Conservation (phyloP, 2,113 vertebrate species). For the Dryoscopus gambensis region DNA sequence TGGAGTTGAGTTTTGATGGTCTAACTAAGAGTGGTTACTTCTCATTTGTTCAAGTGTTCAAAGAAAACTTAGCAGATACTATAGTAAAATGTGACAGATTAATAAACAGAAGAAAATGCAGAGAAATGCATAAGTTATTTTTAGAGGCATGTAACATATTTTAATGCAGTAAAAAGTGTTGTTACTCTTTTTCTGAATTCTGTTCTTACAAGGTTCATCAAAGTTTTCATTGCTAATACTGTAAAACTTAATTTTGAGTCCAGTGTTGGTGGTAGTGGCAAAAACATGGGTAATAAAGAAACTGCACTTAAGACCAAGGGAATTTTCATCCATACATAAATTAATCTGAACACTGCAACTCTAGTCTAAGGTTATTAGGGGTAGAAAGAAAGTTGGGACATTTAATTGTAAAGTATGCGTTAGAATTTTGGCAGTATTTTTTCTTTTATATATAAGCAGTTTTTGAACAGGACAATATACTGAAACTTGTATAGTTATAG, state of each 20-base stretch:
- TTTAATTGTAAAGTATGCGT: constrained; percentile 34
- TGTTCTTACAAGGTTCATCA: not conserved
- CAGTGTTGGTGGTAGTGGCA: not conserved
- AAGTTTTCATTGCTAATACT: not conserved
- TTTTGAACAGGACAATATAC: constrained; percentile 45
- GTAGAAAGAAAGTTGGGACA: not conserved
- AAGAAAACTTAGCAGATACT: not conserved
- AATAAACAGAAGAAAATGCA: constrained; percentile 12
- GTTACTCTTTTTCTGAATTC: constrained; percentile 4
- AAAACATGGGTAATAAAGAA: not conserved
- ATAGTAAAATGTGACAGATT: constrained; percentile 5
- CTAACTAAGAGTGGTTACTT: not conserved
- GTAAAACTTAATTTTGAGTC: not conserved
- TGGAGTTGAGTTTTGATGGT: constrained; percentile 2
- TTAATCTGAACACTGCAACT: not conserved
- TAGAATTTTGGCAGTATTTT: constrained; percentile 40
- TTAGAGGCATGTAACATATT: not conserved
- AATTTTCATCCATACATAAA: not conserved
- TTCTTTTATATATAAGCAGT: constrained; percentile 32
- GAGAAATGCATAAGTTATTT: constrained; percentile 16
- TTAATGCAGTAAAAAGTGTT: constrained; percentile 3
- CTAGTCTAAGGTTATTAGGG: not conserved
- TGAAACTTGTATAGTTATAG: constrained; percentile 60
- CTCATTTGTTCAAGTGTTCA: constrained; percentile 9
- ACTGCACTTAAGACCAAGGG: not conserved